These are phyloP conservation scores for Stigmatopora argus DNA, from an alignment of 2,113 vertebrate species.

Conservation along the genomic window DNA sequence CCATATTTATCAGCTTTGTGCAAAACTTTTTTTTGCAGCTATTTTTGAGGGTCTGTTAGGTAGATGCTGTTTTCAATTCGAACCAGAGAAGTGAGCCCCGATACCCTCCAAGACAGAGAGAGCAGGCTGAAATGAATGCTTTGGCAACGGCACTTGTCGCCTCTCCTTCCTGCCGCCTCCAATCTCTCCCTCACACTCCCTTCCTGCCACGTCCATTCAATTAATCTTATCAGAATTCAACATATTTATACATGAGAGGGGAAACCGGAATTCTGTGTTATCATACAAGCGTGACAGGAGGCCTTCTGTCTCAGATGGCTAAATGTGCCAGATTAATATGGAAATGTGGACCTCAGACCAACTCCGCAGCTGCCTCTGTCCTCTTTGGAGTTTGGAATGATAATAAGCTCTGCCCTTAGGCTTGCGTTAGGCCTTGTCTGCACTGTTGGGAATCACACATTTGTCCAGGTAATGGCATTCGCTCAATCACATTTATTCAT, in stretches of 20 bases:
- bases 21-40: slow-evolving; percentile 62
- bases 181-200: slow-evolving; percentile 33
- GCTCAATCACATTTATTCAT: slow-evolving; percentile 67
- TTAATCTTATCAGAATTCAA: slow-evolving; percentile 75
- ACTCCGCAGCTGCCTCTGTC: slow-evolving; percentile 37
- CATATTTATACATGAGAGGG: slow-evolving; percentile 70
- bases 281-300: slow-evolving; percentile 59
- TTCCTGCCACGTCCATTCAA: slow-evolving; percentile 57
- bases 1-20: slow-evolving; percentile 63
- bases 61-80: slow-evolving; percentile 63
- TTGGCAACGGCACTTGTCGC: slow-evolving; percentile 41
- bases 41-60: slow-evolving; percentile 59
- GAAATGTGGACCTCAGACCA: slow-evolving; percentile 58
- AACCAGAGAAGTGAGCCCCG: slow-evolving; percentile 37
- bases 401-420: slow-evolving; percentile 68
- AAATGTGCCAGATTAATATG: slow-evolving; percentile 69
- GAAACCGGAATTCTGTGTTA: slow-evolving; percentile 64
- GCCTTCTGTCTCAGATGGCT: slow-evolving; percentile 58
- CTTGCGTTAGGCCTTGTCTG: slow-evolving; percentile 59
- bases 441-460: slow-evolving; percentile 69
- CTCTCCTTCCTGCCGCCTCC: slow-evolving; percentile 28
- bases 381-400: slow-evolving; percentile 55
- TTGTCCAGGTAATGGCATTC: slow-evolving; percentile 71
- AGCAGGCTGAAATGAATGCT: slow-evolving; percentile 42
- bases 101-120: slow-evolving; percentile 38